Evolutionary conservation across 2,888 invertebrate genomes (phyloP), one percentile per base, ranked within the genome.

Genomic region (Crepidodera aurea): DNA sequence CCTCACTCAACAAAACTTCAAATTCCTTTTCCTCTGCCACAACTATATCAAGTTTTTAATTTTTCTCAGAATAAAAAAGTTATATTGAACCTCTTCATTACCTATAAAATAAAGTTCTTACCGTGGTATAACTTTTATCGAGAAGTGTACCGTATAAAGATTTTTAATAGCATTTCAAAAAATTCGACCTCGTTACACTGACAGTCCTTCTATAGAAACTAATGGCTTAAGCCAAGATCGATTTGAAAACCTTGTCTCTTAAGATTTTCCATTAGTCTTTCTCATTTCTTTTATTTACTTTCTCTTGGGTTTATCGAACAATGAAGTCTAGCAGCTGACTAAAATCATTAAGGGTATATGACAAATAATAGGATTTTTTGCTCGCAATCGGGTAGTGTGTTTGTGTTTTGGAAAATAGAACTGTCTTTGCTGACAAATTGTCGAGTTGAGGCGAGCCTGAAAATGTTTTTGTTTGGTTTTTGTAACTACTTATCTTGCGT

Each of bases 351-450:
- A 40, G 34, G 13, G 40, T 40, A 18, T 18, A 40, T 18, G 40
- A 40, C 40, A 40, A 40, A 40, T 40, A 40, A 18, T 18, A 18
- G 40, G n/a, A 2, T 40, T 40, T 40, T 18, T 40, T 40, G 5
- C 10, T 40, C 40, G 10, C 16, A 18, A 18, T 40, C 10, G 18
- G 16, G 7, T 16, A 1, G 18, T 18, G 15, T 40, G 18, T 40
- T 3, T 37, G 18, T 40, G 40, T 40, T 40, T 40, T 40, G 18
- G 40, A 40, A 18, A 40, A 40, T 40, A 40, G 40, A 40, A 18
- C 18, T 40, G 40, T 40, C 40, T 16, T 40, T 40, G 16, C 18
- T 40, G 18, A 40, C 40, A 40, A 40, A 40, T 40, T 8, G 40
- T 40, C 16, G 40, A 40, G 18, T 6, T 6, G 8, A 16, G 18